phyloP scores from a whole-genome alignment of 2,797 vertebrate genomes.

The Lerista edwardsae region DNA sequence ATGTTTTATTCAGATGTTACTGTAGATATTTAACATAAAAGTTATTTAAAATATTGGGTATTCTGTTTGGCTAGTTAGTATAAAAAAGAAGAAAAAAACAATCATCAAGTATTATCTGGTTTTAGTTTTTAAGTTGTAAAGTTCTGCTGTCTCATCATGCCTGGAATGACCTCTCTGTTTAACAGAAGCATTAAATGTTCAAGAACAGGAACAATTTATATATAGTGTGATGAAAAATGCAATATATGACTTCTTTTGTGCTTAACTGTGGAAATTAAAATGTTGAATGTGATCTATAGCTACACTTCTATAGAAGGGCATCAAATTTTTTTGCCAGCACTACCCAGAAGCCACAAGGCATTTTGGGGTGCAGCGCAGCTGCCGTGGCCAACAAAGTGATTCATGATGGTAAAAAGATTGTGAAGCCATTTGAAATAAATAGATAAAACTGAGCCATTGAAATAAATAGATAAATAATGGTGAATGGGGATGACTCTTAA shows the following conservation, averaged over 20 bases:
- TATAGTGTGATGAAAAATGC: neutral
- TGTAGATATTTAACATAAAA: neutral
- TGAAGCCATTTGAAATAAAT: no score
- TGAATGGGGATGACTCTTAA: neutral
- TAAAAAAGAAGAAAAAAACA: constrained; percentile 10
- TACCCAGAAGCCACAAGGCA: no score
- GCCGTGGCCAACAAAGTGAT: neutral
- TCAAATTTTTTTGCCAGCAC: no score
- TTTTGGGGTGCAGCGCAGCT: no score
- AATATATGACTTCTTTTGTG: neutral
- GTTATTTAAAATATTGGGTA: no score
- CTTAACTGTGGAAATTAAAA: neutral
- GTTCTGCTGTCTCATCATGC: neutral
- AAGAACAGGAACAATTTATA: fast-evolving
- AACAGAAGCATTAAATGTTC: neutral
- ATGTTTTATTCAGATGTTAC: neutral
- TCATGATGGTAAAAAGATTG: neutral
- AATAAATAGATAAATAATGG: neutral
- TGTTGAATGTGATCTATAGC: neutral
- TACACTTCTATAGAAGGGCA: neutral
- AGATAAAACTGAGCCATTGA: neutral
- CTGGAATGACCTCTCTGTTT: neutral
- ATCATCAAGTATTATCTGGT: neutral
- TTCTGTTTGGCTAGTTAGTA: neutral
- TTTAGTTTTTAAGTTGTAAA: neutral